Evolutionary conservation across 2,113 vertebrate genomes (phyloP).

Genomic region (Crotalus viridis): DNA sequence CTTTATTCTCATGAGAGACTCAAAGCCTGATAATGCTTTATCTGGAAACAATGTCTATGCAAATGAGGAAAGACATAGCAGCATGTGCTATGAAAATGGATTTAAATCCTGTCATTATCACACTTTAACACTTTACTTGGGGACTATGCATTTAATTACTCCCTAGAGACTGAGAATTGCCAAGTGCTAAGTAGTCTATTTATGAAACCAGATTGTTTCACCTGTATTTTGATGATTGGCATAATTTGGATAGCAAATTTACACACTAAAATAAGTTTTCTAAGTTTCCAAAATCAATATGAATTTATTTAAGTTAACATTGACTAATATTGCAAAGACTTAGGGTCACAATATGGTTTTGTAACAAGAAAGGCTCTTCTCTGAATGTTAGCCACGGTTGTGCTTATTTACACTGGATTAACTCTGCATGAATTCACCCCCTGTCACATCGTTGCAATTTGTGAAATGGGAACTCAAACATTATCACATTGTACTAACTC

Average conservation of each 20-base stretch:
- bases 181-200: conserved; percentile 32
- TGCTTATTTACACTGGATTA: neutral
- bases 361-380: neutral
- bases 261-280: neutral
- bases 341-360: neutral
- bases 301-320: neutral
- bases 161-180: conserved; percentile 50
- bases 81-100: conserved; percentile 49
- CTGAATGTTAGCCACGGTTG: neutral
- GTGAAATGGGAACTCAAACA: neutral
- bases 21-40: conserved; percentile 36
- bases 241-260: neutral
- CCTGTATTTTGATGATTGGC: conserved; percentile 38
- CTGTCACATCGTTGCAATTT: neutral
- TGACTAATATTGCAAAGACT: neutral
- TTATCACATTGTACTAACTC: neutral
- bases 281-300: fast-evolving
- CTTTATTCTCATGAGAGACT: conserved; percentile 42
- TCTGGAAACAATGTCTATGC: conserved; percentile 49
- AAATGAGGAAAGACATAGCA: conserved; percentile 56
- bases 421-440: neutral
- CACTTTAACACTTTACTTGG: conserved; percentile 46
- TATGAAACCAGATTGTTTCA: conserved; percentile 23
- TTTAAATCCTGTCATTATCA: conserved; percentile 61
- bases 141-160: conserved; percentile 61